Percentiles rank a stretch among this genome's conserved stretches.
These are phyloP conservation scores for Pogoniulus pusillus DNA, from an alignment of 2,797 vertebrate species.

Conservation along the genomic window DNA sequence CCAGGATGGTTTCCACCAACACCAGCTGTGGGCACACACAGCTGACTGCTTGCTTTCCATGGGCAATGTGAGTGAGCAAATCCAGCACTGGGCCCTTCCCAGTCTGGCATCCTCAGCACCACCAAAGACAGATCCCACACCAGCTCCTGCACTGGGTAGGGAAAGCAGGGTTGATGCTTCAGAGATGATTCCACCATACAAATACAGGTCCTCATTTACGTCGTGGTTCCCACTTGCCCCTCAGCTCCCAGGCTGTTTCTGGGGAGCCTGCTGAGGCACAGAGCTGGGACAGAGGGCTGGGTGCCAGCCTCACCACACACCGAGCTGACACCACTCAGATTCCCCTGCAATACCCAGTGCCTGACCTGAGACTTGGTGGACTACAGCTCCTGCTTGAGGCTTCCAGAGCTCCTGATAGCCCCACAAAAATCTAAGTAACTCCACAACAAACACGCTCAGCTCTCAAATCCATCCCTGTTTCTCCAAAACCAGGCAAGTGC, in stretches of 20 bases:
- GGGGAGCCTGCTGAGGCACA: neutral
- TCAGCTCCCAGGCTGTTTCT: neutral
- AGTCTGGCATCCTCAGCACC: neutral
- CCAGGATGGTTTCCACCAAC: neutral
- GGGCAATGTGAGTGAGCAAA: fast-evolving
- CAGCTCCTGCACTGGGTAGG: neutral
- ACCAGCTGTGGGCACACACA: neutral
- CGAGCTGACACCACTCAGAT: neutral
- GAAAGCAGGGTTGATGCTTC: neutral
- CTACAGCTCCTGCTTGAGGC: neutral
- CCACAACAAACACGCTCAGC: neutral
- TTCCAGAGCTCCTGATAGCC: neutral
- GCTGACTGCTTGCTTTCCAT: neutral
- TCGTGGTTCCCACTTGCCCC: fast-evolving
- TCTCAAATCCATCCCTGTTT: neutral
- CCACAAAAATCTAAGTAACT: neutral
- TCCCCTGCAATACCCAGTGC: neutral
- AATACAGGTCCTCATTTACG: neutral
- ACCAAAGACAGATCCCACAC: neutral
- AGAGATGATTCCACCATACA: neutral
- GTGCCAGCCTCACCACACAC: neutral
- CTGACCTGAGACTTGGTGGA: neutral
- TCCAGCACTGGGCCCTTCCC: neutral
- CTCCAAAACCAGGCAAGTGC: neutral
- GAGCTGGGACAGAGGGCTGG: neutral